Conservation (phyloP, 1,140 invertebrate species). For the Drosophila ironensis region DNA sequence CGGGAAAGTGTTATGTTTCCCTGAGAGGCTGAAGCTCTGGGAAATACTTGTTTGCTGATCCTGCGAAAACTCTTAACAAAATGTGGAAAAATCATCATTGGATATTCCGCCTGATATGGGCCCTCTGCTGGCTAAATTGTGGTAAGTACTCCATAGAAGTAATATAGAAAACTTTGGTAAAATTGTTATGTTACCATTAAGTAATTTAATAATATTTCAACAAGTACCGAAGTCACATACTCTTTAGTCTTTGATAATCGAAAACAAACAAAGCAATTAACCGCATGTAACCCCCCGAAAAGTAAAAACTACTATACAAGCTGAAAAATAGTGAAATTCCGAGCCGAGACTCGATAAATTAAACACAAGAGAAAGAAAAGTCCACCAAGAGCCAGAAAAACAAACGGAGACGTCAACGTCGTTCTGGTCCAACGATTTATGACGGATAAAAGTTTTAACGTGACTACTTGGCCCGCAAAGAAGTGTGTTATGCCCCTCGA, state of each 20-base stretch:
- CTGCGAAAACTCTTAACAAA: conserved; percentile 13
- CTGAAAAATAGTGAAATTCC: conserved; percentile 73
- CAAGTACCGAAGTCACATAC: too few species aligned
- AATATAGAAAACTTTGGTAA: not conserved
- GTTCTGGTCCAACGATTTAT: conserved; percentile 79
- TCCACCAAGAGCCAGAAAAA: conserved; percentile 14
- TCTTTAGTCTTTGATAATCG: conserved; percentile 40
- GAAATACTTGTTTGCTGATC: not conserved
- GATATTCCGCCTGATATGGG: conserved; percentile 34
- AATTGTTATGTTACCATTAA: too few species aligned
- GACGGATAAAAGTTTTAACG: conserved; percentile 70
- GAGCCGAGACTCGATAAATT: conserved; percentile 39
- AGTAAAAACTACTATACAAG: conserved; percentile 47
- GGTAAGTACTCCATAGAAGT: conserved; percentile 39
- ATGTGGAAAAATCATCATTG: conserved; percentile 57
- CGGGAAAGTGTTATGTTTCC: conserved; percentile 24
- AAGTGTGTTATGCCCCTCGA: too few species aligned
- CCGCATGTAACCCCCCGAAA: conserved; percentile 49
- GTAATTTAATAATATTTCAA: too few species aligned
- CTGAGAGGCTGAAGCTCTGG: conserved; percentile 26
- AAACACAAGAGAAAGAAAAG: conserved; percentile 39
- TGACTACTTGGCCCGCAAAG: conserved; percentile 38
- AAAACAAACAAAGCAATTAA: conserved; percentile 76
- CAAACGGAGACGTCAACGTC: conserved; percentile 49
- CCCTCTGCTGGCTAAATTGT: conserved; percentile 27